These are phyloP conservation scores for Cebus imitator DNA, from an alignment of 2,113 vertebrate species.

Conservation along the genomic window DNA sequence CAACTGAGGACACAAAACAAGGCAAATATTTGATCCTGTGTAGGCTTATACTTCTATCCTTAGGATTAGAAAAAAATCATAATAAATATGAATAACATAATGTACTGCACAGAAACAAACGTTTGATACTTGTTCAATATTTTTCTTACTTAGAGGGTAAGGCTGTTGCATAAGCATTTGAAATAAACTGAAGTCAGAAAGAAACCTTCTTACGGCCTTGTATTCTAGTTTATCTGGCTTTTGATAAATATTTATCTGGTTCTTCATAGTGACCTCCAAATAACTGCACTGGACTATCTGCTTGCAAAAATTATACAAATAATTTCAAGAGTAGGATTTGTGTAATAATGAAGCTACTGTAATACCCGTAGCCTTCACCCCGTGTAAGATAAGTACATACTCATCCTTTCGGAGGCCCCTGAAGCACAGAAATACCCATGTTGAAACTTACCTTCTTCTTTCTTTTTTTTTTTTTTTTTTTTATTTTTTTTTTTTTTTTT, in stretches of 20 bases:
- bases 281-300: conserved; percentile 75
- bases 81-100: neutral
- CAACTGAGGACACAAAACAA: neutral
- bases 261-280: conserved; percentile 81
- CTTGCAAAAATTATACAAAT: conserved; percentile 75
- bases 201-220: conserved; percentile 74
- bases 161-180: conserved; percentile 6
- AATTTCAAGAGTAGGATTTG: conserved; percentile 76
- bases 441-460: conserved; percentile 24
- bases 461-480: no score
- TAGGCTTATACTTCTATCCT: neutral
- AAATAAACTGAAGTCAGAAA: conserved; percentile 32
- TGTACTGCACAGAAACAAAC: neutral
- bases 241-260: conserved; percentile 81
- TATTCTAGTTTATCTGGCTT: conserved; percentile 66
- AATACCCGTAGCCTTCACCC: conserved; percentile 61
- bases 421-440: conserved; percentile 22
- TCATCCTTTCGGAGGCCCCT: neutral
- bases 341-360: conserved; percentile 77
- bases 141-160: conserved; percentile 45
- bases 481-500: no score
- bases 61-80: neutral
- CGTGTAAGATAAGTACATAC: neutral
- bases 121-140: conserved; percentile 42
- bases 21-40: neutral